These are phyloP conservation scores for Blennius ocellaris DNA, from an alignment of 2,113 vertebrate species.

Conservation along the genomic window DNA sequence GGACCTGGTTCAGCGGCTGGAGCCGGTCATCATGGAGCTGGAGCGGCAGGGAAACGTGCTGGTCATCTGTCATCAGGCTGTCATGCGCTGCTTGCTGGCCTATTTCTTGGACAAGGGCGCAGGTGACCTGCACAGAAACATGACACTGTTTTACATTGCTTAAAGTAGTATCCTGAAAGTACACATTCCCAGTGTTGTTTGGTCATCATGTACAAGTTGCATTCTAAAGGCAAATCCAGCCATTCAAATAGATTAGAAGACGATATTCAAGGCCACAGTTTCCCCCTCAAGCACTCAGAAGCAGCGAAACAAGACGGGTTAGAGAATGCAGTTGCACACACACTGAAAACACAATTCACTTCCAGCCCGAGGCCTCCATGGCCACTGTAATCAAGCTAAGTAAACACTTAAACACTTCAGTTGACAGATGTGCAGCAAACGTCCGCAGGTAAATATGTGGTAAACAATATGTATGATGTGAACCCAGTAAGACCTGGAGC, in stretches of 20 bases:
- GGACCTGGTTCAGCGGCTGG: conserved; percentile 95
- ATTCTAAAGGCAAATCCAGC: not conserved
- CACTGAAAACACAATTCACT: not conserved
- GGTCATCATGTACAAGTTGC: not conserved
- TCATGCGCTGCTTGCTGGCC: conserved; percentile 96
- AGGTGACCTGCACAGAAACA: conserved; percentile 78
- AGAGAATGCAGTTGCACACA: not conserved
- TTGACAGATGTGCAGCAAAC: not conserved
- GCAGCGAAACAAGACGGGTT: not conserved
- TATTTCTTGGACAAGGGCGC: conserved; percentile 97
- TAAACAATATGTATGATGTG: too few species aligned
- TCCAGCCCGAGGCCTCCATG: not conserved
- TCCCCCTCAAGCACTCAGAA: not conserved
- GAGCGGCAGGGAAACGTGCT: conserved; percentile 95
- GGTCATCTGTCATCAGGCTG: conserved; percentile 97
- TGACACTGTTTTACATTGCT: not conserved
- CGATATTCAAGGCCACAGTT: not conserved
- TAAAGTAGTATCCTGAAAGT: not conserved
- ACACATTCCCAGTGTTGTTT: not conserved
- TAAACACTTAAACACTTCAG: too few species aligned
- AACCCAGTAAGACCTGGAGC: too few species aligned
- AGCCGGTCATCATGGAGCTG: conserved; percentile 98
- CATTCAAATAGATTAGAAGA: not conserved
- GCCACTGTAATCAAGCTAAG: not conserved
- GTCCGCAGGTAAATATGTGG: not conserved